Conservation (phyloP, 2,797 vertebrate species). For the Crocidura indochinensis region DNA sequence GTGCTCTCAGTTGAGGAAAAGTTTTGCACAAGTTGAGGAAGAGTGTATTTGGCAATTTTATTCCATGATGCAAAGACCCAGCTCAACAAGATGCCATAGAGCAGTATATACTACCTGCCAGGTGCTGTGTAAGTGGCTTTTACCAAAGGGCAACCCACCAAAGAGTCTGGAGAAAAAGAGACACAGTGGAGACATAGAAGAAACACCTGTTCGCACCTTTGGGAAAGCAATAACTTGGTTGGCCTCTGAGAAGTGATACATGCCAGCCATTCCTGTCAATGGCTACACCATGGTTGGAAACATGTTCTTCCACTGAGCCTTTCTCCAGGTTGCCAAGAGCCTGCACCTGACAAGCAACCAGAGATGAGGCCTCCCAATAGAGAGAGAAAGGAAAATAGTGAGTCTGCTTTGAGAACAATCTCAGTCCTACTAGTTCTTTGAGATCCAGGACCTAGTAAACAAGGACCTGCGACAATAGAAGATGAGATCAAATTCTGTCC, state of each 20-base stretch:
- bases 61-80: neutral
- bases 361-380: conserved; percentile 18
- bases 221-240: conserved; percentile 81
- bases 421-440: neutral
- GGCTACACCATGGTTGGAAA: conserved; percentile 66
- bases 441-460: neutral
- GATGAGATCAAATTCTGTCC: neutral
- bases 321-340: conserved; percentile 78
- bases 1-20: neutral
- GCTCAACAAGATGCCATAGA: neutral
- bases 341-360: conserved; percentile 81
- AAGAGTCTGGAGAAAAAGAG: conserved; percentile 65
- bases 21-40: neutral
- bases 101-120: conserved; percentile 50
- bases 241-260: conserved; percentile 67
- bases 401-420: neutral
- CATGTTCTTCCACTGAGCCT: conserved; percentile 75
- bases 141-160: conserved; percentile 72
- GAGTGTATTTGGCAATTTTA: neutral
- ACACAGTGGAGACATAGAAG: conserved; percentile 63
- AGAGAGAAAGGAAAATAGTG: conserved; percentile 19
- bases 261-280: conserved; percentile 80
- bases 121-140: conserved; percentile 56
- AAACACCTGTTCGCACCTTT: conserved; percentile 83
- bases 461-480: neutral